These are phyloP conservation scores for Thalassophryne amazonica DNA, from an alignment of 2,797 vertebrate species.

Conservation along the genomic window DNA sequence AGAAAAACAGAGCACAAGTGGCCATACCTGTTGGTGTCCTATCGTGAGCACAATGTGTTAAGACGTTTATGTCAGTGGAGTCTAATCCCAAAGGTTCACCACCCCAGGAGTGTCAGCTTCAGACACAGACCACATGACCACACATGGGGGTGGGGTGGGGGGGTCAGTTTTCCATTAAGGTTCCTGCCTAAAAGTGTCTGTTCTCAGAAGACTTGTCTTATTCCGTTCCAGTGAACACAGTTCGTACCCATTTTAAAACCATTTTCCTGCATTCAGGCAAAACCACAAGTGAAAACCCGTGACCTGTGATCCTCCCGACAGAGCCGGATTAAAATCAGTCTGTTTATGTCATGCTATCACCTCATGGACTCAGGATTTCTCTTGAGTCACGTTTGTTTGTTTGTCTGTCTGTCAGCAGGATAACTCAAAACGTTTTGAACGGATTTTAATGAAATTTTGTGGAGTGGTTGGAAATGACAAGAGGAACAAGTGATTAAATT, in stretches of 20 bases:
- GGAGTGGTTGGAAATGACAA: too few species aligned
- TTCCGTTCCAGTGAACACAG: background rate
- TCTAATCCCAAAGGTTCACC: conserved; percentile 66
- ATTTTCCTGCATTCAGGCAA: background rate
- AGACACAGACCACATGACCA: conserved; percentile 58
- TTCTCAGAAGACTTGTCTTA: background rate
- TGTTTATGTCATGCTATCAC: too few species aligned
- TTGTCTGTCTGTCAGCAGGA: too few species aligned
- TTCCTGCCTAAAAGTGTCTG: background rate
- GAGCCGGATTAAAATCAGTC: too few species aligned
- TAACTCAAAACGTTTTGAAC: too few species aligned
- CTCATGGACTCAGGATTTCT: too few species aligned
- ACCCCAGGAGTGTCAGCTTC: conserved; percentile 13
- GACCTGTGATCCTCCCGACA: too few species aligned
- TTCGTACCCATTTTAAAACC: background rate
- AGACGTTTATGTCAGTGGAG: conserved; percentile 17
- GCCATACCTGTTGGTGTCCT: conserved; percentile 36
- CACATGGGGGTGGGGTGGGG: background rate
- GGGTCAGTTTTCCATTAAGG: background rate
- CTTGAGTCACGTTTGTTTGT: too few species aligned
- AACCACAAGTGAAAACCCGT: too few species aligned
- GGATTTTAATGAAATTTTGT: too few species aligned
- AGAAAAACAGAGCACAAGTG: background rate
- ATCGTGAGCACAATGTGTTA: conserved; percentile 6
- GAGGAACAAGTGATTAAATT: too few species aligned